Evolutionary conservation across 2,797 vertebrate species (phyloP).

Genomic region (Rhinoraja longicauda): DNA sequence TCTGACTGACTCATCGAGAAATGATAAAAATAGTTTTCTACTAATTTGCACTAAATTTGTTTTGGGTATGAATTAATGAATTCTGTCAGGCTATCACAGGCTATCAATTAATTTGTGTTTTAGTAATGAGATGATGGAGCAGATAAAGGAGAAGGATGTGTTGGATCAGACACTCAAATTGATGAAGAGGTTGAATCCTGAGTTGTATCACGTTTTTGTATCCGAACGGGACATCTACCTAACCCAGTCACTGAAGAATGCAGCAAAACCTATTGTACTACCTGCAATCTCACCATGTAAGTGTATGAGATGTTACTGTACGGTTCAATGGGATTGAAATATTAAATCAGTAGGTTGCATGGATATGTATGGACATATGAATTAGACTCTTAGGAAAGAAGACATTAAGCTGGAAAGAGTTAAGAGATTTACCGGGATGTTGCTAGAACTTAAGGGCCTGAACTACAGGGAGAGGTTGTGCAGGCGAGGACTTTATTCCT

Average conservation of each 20-base stretch:
- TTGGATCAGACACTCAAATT: background rate
- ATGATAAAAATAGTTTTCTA: background rate
- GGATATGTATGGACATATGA: too few species aligned
- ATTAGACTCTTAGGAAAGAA: too few species aligned
- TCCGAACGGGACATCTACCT: constrained; percentile 36
- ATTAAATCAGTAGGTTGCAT: background rate
- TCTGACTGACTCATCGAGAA: background rate
- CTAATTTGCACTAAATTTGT: background rate
- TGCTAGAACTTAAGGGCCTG: too few species aligned
- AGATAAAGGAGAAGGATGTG: constrained; percentile 17
- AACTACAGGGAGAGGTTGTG: too few species aligned
- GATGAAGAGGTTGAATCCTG: background rate
- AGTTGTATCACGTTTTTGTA: constrained; percentile 19
- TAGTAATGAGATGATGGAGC: constrained; percentile 9
- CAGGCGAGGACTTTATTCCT: too few species aligned
- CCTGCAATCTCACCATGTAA: background rate
- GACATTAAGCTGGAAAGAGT: background rate
- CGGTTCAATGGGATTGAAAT: background rate
- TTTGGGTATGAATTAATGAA: background rate
- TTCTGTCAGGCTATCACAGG: background rate
- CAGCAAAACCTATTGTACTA: background rate
- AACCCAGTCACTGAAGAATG: constrained; percentile 12
- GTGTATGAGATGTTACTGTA: background rate
- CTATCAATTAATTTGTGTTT: background rate
- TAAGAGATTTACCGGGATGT: too few species aligned